phyloP scores from a whole-genome alignment of 2,113 vertebrate species.

The Cygnus atratus region DNA sequence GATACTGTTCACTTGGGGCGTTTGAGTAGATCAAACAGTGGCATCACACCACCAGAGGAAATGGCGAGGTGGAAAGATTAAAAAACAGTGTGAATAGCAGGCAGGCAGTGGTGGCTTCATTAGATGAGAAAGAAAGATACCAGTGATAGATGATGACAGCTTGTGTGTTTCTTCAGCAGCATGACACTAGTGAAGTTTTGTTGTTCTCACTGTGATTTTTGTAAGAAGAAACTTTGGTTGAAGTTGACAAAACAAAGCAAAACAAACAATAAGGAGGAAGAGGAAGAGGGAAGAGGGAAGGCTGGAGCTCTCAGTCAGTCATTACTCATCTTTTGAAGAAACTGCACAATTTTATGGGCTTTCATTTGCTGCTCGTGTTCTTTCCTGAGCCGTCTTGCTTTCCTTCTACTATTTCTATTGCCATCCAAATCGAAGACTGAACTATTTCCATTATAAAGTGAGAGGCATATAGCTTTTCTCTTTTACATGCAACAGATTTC shows the following conservation, averaged over 20 bases:
- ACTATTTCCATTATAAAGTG: background rate
- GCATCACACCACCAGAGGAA: background rate
- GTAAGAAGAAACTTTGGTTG: background rate
- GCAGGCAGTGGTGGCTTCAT: background rate
- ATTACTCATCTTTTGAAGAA: background rate
- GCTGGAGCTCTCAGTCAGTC: background rate
- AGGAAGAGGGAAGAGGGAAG: background rate
- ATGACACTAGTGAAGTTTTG: accelerated
- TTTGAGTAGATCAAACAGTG: background rate
- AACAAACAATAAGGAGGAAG: background rate
- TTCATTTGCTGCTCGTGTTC: background rate
- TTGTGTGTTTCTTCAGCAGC: background rate
- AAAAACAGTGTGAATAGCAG: background rate
- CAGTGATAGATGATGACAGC: background rate
- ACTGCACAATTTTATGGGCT: background rate
- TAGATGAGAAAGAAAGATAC: background rate
- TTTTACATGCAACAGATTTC: background rate
- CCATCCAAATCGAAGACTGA: background rate
- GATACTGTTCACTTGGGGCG: background rate
- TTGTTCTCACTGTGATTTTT: background rate
- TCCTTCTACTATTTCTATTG: background rate
- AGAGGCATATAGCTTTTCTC: background rate
- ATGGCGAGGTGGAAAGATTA: background rate
- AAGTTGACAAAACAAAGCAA: background rate
- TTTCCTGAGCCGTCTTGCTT: background rate